Evolutionary conservation across 2,888 invertebrate species (phyloP), one percentile per base, ranked within the genome.

Genomic region (Pristionchus exspectatus): DNA sequence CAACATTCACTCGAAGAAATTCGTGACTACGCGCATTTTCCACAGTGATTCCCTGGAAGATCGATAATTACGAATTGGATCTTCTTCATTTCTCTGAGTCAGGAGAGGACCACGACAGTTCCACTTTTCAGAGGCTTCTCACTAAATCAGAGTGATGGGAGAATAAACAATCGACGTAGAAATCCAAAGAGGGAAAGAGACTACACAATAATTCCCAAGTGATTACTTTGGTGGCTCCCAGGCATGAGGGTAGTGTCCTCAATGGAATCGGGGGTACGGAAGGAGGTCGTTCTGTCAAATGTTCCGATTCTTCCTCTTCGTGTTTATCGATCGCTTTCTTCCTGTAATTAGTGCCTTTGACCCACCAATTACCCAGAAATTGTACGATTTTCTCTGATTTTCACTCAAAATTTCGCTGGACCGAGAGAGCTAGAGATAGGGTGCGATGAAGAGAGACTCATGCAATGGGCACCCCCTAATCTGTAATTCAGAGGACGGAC

Each of bases 1-100:
- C 94, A 24, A 94, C 92, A 89, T 94, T 94, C 38, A 94, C 69
- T 21, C 92, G 90, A 16, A 94, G 84, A 44, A 93, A 92, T 72
- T 91, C 90, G 44, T 93, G 91, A 27, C 90, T 90, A 18, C 89
- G 90, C 87, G 92, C 91, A 38, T 84, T 69, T 33, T 91, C 91
- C 12, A 91, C 92, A n/a, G 90, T 90, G 87, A 91, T 90, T 27
- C 89, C 90, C 87, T 86, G 44, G 2, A 44, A 66, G 10, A 30
- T 74, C 16, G 38, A 84, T 63, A 63, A 44, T 30, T 30, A 9
- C n/a, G 27, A 84, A 50, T 54, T 50, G 83, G 0, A 54, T 83
- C 30, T 72, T 16, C 72, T 30, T 30, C 24, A 72, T 33, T n/a
- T 72, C 33, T 72, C 33, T 74, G 33, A 33, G 33, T 74, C 74